Percentiles rank a stretch among this genome's conserved stretches.
Conservation (phyloP, 2,797 vertebrate genomes). For the Sphenopsis melanotis region DNA sequence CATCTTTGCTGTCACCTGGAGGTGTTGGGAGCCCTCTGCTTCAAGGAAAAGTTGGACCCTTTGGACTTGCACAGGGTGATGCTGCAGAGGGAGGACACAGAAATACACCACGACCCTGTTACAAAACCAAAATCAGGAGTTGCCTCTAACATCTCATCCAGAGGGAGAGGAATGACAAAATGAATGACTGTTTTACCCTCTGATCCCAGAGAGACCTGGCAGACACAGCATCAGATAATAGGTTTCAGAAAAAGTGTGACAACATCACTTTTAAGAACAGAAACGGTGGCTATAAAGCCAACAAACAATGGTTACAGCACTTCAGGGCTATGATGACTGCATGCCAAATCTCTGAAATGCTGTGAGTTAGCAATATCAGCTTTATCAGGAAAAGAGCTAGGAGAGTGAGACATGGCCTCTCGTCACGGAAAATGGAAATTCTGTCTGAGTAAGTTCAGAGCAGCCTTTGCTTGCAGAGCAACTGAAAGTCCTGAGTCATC, state of each 20-base stretch:
- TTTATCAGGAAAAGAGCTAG: background rate
- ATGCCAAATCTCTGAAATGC: background rate
- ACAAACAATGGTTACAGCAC: background rate
- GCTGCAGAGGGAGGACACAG: background rate
- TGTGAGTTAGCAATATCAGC: background rate
- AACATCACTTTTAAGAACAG: background rate
- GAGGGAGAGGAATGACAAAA: rapidly evolving
- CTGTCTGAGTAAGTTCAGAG: background rate
- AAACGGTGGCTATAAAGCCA: background rate
- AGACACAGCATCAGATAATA: background rate
- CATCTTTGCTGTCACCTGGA: background rate
- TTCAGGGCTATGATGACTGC: background rate
- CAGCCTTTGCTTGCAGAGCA: slow-evolving; percentile 16
- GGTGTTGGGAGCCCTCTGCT: background rate
- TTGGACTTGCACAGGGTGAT: background rate
- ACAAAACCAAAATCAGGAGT: background rate
- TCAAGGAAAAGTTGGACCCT: background rate
- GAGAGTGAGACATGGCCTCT: background rate
- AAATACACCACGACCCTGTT: rapidly evolving
- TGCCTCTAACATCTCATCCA: rapidly evolving
- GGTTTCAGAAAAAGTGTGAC: background rate
- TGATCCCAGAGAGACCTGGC: background rate
- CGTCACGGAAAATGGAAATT: background rate
- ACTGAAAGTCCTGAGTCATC: slow-evolving; percentile 49
- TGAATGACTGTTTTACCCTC: background rate